phyloP scores from a whole-genome alignment of 2,797 vertebrate genomes.

The Chaetophractus vellerosus region DNA sequence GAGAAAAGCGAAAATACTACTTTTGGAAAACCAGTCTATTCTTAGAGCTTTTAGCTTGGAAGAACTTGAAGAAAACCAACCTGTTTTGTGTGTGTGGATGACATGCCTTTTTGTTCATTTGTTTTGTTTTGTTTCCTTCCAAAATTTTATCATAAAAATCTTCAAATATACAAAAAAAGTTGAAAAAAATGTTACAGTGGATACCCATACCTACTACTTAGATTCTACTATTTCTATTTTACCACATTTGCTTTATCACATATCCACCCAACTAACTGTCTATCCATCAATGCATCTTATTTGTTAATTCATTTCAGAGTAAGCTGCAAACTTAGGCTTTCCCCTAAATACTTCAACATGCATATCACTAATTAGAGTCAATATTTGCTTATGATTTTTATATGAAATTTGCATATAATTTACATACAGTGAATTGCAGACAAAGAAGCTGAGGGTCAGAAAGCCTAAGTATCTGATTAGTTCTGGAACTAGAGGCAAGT shows the following conservation, averaged over 20 bases:
- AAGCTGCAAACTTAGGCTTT: not conserved
- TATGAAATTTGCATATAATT: not conserved
- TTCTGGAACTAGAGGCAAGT: not conserved
- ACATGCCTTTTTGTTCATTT: conserved; percentile 7
- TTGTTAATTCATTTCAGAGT: conserved; percentile 61
- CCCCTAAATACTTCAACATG: not conserved
- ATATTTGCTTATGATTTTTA: not conserved
- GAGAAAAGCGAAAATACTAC: conserved; percentile 14
- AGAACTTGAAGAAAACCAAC: conserved; percentile 47
- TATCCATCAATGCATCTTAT: not conserved
- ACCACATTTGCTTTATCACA: conserved; percentile 4
- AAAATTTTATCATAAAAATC: conserved; percentile 23
- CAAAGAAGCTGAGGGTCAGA: not conserved
- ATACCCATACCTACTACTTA: not conserved
- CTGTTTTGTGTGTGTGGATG: conserved; percentile 28
- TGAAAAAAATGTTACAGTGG: conserved; percentile 26
- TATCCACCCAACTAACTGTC: not conserved
- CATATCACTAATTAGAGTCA: conserved; percentile 2
- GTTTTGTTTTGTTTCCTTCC: not conserved
- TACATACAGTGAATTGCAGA: conserved; percentile 9
- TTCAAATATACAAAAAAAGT: conserved; percentile 37
- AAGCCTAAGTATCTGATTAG: not conserved
- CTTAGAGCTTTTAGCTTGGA: conserved; percentile 53
- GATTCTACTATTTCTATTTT: conserved; percentile 26
- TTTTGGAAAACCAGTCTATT: conserved; percentile 54